Evolutionary conservation across 2,797 vertebrate genomes (phyloP).

Genomic region (Hemitrygon akajei): DNA sequence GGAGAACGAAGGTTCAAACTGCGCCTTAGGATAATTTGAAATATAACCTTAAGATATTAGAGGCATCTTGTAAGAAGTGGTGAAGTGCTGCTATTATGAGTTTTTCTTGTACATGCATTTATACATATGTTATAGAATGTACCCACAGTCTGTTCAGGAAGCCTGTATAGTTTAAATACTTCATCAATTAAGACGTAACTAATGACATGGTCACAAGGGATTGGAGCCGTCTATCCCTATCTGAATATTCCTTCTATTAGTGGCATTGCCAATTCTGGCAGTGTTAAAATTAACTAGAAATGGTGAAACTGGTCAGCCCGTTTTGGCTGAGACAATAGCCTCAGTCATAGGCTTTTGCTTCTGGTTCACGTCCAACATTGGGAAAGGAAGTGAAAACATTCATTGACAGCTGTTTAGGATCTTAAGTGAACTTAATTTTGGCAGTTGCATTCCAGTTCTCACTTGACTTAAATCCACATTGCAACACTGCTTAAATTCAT

Average conservation of each 20-base stretch:
- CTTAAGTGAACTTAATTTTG: constrained; percentile 9
- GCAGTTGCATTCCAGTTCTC: constrained; percentile 8
- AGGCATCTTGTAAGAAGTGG: not conserved
- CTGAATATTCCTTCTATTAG: not conserved
- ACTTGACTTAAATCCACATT: constrained; percentile 12
- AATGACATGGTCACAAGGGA: not conserved
- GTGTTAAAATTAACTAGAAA: not conserved
- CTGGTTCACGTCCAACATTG: constrained; percentile 28
- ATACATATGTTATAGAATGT: not conserved
- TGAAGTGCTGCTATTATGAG: not conserved
- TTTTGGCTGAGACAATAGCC: not conserved
- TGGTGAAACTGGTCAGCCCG: not conserved
- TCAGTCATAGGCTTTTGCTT: not conserved
- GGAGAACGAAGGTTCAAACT: not conserved
- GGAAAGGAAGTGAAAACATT: constrained; percentile 18
- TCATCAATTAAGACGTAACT: not conserved
- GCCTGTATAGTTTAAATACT: not conserved
- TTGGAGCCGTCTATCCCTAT: no score
- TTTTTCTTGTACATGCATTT: not conserved
- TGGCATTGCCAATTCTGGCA: not conserved
- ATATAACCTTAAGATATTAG: not conserved
- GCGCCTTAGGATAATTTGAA: not conserved
- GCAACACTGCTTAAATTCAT: constrained; percentile 23
- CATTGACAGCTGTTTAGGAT: constrained; percentile 19
- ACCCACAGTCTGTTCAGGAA: not conserved